These are phyloP conservation scores for Hypothenemus hampei DNA, from an alignment of 1,140 invertebrate genomes.

Conservation along the genomic window DNA sequence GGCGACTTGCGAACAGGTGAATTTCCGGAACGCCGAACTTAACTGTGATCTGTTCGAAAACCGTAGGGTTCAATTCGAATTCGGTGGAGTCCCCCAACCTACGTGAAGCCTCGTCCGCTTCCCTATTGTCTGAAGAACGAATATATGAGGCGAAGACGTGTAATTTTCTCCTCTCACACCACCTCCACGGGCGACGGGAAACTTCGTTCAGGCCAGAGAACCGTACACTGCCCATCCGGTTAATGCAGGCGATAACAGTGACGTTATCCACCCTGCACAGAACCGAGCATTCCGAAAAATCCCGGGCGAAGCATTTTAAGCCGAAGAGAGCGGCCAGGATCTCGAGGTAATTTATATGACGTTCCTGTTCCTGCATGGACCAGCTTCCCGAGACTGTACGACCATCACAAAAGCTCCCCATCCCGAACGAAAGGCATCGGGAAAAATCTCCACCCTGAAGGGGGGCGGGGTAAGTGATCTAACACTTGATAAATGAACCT, in stretches of 20 bases:
- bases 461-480: background rate
- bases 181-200: conserved; percentile 28
- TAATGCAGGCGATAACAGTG: conserved; percentile 33
- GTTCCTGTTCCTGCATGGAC: background rate
- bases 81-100: conserved; percentile 28
- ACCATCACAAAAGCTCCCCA: background rate
- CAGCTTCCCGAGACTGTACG: background rate
- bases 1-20: conserved; percentile 34
- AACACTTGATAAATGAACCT: background rate
- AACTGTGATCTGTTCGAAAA: conserved; percentile 11
- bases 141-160: conserved; percentile 35
- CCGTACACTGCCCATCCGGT: conserved; percentile 34
- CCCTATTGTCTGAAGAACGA: conserved; percentile 22
- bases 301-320: conserved; percentile 3
- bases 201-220: conserved; percentile 24
- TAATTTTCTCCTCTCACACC: conserved; percentile 30
- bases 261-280: conserved; percentile 33
- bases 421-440: conserved; percentile 1
- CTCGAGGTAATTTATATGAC: conserved; percentile 11
- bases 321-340: background rate
- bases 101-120: conserved; percentile 32
- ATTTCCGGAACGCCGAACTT: conserved; percentile 27
- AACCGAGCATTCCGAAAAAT: conserved; percentile 24
- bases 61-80: background rate
- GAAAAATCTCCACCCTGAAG: background rate